Conservation (phyloP, 2,888 invertebrate species). For the Mesopsocus fuscifrons region DNA sequence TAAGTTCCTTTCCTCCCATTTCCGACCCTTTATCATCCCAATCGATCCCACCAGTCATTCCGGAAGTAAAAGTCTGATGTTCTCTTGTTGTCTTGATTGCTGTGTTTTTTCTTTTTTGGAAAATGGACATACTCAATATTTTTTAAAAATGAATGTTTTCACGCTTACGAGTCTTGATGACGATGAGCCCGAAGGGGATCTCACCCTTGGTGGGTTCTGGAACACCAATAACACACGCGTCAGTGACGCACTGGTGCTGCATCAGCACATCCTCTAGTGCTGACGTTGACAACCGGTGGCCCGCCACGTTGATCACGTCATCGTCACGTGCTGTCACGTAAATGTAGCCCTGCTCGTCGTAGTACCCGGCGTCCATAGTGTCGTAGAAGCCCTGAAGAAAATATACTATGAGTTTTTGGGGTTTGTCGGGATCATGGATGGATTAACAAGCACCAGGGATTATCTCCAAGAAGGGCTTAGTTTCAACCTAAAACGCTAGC, state of each 20-base stretch:
- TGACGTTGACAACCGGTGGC: constrained; percentile 75
- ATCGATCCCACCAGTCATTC: too few relatives aligned
- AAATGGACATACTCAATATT: too few relatives aligned
- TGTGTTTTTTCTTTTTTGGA: too few relatives aligned
- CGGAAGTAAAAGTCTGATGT: too few relatives aligned
- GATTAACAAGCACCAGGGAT: too few relatives aligned
- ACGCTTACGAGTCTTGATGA: constrained; percentile 42
- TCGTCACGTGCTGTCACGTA: constrained; percentile 83
- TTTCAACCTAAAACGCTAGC: too few relatives aligned
- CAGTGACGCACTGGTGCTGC: constrained; percentile 66
- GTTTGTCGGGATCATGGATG: too few relatives aligned
- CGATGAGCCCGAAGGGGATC: constrained; percentile 72
- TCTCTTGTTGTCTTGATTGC: too few relatives aligned
- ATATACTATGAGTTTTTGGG: neutral
- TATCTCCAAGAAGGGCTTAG: too few relatives aligned
- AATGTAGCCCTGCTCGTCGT: constrained; percentile 63
- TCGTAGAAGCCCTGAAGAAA: constrained; percentile 65
- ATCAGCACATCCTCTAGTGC: constrained; percentile 80
- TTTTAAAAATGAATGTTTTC: too few relatives aligned
- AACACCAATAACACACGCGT: constrained; percentile 78
- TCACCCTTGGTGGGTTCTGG: constrained; percentile 81
- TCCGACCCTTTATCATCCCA: too few relatives aligned
- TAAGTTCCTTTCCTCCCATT: too few relatives aligned
- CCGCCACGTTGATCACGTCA: constrained; percentile 90
- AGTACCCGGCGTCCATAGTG: constrained; percentile 87